Evolutionary conservation across 2,113 vertebrate species (phyloP), one percentile per base, ranked within the genome.

Genomic region (Hystrix brachyura): DNA sequence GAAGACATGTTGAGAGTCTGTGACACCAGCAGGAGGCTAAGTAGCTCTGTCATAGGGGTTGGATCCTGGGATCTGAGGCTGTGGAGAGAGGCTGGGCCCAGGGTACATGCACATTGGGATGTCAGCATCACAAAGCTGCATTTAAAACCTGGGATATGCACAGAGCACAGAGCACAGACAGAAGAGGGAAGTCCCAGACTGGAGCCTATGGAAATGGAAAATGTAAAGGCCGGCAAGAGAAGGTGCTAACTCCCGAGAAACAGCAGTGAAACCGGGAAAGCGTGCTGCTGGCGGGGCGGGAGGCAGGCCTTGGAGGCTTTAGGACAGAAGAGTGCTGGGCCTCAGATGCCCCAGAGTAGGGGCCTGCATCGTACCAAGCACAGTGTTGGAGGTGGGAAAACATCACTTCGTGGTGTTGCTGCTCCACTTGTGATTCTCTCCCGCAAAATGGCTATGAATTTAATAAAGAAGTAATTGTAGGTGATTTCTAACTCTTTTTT

Each of bases 101-200:
- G 15, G 27, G 38, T 3, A 78, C 7, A 21, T 11, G 25, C 21
- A 11, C 15, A n/a, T 74, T 25, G 74, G 8, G 27, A 53, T 10
- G 7, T 51, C 38, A 79, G 57, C 34, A 9, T 17, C 10, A 46
- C 0, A 48, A 23, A 48, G 8, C 3, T 59, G 27, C 11, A 10
- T 14, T 8, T 1, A 19, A 15, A 57, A 3, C 1, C 27, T 6
- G 1, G 48, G 48, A 8, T 29, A 32, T 32, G 11, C 9, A 32
- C 27, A 65, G 29, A 14, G 14, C 3, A n/a, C 55, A 34, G 59
- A 65, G 57, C 6, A 14, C 3, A 19, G 19, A n/a, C 13, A 53
- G 1, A 12, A 80, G 32, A 57, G 38, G 53, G 76, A n/a, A 76
- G 65, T n/a, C 72, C 43, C 74, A 81, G 32, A 59, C 38, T 14